phyloP scores from a whole-genome alignment of 2,888 invertebrate species.

The Nemapogon koenigi region DNA sequence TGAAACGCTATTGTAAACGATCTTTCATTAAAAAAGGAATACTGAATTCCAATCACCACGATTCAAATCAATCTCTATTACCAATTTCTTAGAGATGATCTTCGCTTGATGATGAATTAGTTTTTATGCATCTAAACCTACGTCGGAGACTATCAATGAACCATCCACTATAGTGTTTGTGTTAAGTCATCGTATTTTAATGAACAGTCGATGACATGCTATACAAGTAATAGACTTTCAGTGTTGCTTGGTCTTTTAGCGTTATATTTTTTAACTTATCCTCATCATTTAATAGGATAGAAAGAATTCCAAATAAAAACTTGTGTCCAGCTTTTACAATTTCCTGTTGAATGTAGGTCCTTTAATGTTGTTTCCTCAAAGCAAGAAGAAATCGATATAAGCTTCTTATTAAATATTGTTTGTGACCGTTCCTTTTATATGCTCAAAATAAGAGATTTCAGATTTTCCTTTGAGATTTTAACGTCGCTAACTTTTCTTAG shows the following conservation, averaged over 20 bases:
- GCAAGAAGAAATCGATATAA: too few species aligned
- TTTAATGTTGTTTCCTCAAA: too few species aligned
- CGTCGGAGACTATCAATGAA: conserved; percentile 63
- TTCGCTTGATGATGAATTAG: conserved; percentile 25
- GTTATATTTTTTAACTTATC: conserved; percentile 45
- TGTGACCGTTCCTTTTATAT: too few species aligned
- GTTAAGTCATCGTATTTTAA: conserved; percentile 64
- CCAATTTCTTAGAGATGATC: conserved; percentile 24
- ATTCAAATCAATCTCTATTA: conserved; percentile 23
- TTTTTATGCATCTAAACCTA: conserved; percentile 50
- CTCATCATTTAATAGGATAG: conserved; percentile 35
- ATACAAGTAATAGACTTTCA: conserved; percentile 61
- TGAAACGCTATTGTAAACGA: conserved; percentile 56
- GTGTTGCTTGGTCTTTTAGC: conserved; percentile 59
- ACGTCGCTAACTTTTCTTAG: too few species aligned
- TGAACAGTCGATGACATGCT: conserved; percentile 64
- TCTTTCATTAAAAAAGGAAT: conserved; percentile 47
- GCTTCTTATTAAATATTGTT: too few species aligned
- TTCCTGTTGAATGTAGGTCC: too few species aligned
- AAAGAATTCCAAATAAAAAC: conserved; percentile 31
- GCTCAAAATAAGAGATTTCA: too few species aligned
- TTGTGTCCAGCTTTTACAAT: conserved; percentile 30
- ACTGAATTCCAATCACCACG: conserved; percentile 24
- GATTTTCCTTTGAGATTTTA: too few species aligned
- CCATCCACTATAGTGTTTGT: conserved; percentile 59